Conservation (phyloP, 1,140 invertebrate species). For the Littorina saxatilis region DNA sequence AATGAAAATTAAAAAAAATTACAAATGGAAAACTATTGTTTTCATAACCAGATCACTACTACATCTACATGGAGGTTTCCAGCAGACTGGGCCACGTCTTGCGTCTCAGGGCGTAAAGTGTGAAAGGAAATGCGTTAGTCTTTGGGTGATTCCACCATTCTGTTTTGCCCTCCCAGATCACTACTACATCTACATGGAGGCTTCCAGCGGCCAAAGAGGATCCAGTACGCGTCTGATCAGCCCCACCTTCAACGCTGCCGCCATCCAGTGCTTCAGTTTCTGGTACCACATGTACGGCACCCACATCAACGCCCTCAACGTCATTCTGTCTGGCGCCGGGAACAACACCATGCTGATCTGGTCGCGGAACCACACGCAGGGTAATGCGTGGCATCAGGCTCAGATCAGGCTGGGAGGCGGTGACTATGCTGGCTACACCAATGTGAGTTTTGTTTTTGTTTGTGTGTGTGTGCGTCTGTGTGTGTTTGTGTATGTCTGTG, state of each 20-base stretch:
- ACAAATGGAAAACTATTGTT: too few species aligned
- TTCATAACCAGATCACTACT: constrained; percentile 55
- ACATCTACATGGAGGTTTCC: constrained; percentile 58
- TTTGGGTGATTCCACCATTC: too few species aligned
- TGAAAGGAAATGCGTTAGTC: too few species aligned
- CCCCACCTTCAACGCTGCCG: constrained; percentile 23
- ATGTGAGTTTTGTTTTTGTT: too few species aligned
- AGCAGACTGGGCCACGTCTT: too few species aligned
- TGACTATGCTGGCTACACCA: constrained; percentile 20
- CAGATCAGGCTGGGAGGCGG: constrained; percentile 45
- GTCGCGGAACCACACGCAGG: constrained; percentile 47
- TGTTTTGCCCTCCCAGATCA: too few species aligned
- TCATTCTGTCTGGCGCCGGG: constrained; percentile 47
- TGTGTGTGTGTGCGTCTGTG: too few species aligned
- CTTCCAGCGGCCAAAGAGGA: constrained; percentile 43
- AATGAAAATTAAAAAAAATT: too few species aligned
- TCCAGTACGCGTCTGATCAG: constrained; percentile 45
- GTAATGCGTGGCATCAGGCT: constrained; percentile 57
- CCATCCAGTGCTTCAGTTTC: constrained; percentile 62
- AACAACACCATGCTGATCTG: constrained; percentile 34
- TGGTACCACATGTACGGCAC: constrained; percentile 74
- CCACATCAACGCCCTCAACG: constrained; percentile 62
- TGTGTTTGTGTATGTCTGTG: too few species aligned
- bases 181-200: constrained; percentile 61
- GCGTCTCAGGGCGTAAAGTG: too few species aligned